These are phyloP conservation scores for Panagrolaimus sp. DNA, from an alignment of 1,140 invertebrate species.

Conservation along the genomic window DNA sequence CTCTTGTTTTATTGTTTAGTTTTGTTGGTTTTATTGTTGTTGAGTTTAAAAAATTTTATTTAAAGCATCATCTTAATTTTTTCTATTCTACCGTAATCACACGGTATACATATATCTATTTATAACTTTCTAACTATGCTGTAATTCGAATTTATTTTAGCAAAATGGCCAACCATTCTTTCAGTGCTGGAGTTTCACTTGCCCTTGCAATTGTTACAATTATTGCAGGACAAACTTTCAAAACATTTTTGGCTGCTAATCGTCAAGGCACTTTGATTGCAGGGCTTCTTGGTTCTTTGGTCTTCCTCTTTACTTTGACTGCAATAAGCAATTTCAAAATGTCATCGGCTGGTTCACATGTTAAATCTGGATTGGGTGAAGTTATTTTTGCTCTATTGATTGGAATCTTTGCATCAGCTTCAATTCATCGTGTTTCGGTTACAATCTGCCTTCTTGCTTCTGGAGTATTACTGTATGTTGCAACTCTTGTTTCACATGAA, in stretches of 20 bases:
- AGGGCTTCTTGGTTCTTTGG: constrained; percentile 69
- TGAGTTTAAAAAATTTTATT: background rate
- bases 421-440: constrained; percentile 79
- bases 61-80: background rate
- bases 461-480: constrained; percentile 39
- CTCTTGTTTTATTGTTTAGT: background rate
- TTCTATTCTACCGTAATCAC: background rate
- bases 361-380: constrained; percentile 77
- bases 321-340: constrained; percentile 78
- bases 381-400: constrained; percentile 69
- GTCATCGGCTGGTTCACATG: constrained; percentile 73
- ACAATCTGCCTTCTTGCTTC: constrained; percentile 71
- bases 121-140: too few relatives aligned
- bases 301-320: constrained; percentile 77
- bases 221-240: constrained; percentile 43
- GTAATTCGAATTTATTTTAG: too few relatives aligned
- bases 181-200: constrained; percentile 40
- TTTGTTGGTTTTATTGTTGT: too few relatives aligned
- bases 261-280: constrained; percentile 44
- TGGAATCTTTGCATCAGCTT: constrained; percentile 72
- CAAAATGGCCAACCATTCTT: constrained; percentile 31
- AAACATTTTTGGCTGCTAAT: constrained; percentile 31
- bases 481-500: constrained; percentile 41
- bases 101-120: too few relatives aligned
- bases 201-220: constrained; percentile 31